Conservation (phyloP, 1,140 invertebrate genomes). For the Halyomorpha halys region DNA sequence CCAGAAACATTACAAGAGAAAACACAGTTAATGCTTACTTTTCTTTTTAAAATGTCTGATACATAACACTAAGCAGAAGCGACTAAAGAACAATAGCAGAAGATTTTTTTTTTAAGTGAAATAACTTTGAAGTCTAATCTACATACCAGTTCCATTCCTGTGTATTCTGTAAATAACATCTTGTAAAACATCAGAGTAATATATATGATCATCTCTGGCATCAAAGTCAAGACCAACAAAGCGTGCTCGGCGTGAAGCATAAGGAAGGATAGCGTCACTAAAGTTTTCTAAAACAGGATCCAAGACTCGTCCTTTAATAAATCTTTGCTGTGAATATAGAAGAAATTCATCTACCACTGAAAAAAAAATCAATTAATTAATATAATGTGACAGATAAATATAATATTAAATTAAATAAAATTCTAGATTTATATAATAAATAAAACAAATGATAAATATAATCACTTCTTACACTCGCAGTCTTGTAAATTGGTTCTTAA, state of each 20-base stretch:
- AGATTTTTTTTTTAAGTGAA: too few species aligned
- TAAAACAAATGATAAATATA: too few species aligned
- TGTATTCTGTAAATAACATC: constrained; percentile 90
- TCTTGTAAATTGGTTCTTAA: constrained; percentile 64
- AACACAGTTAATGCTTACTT: too few species aligned
- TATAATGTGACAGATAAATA: not conserved
- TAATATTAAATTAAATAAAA: too few species aligned
- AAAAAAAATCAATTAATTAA: constrained; percentile 25
- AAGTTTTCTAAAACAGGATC: constrained; percentile 82
- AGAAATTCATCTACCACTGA: constrained; percentile 78
- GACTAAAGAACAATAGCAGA: too few species aligned
- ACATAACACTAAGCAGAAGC: too few species aligned
- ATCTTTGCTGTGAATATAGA: constrained; percentile 93
- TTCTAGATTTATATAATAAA: too few species aligned
- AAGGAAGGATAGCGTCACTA: constrained; percentile 84
- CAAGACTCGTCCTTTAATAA: constrained; percentile 89
- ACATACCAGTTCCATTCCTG: constrained; percentile 65
- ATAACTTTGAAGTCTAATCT: too few species aligned
- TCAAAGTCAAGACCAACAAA: constrained; percentile 98
- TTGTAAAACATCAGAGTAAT: constrained; percentile 94
- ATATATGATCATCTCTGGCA: constrained; percentile 80
- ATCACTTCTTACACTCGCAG: constrained; percentile 54
- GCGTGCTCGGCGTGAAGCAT: constrained; percentile 78
- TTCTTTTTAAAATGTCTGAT: too few species aligned
- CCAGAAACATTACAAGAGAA: too few species aligned